Conservation (phyloP, 2,113 vertebrate species). For the Cavia porcellus region DNA sequence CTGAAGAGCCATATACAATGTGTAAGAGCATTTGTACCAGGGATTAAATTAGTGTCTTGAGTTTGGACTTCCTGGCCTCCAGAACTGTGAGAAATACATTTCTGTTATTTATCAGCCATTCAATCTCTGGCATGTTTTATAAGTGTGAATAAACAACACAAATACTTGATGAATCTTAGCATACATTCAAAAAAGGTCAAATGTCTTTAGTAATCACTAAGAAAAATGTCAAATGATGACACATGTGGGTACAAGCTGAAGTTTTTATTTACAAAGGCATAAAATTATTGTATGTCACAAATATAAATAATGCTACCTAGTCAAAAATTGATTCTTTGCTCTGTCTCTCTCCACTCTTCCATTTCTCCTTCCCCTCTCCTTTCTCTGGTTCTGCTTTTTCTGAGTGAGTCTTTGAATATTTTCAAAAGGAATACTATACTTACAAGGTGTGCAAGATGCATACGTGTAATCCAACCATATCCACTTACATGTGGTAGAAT, state of each 20-base stretch:
- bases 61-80: neutral
- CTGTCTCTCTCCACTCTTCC: no score
- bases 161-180: neutral
- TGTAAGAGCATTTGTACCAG: neutral
- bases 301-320: neutral
- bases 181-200: neutral
- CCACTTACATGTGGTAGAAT: neutral
- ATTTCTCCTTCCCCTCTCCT: neutral
- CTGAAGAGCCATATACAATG: neutral
- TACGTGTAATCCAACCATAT: neutral
- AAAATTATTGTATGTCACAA: neutral
- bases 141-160: neutral
- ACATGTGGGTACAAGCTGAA: neutral
- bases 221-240: neutral
- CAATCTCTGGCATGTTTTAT: neutral
- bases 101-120: no score
- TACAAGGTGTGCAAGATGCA: neutral
- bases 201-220: conserved; percentile 2
- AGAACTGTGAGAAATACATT: neutral
- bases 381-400: neutral
- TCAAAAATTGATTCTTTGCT: neutral
- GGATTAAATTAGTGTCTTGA: neutral
- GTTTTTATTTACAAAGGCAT: neutral
- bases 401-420: neutral
- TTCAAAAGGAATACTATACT: neutral